Evolutionary conservation across 1,140 invertebrate species (phyloP), one percentile per base, ranked within the genome.

Genomic region (Planococcus citri): DNA sequence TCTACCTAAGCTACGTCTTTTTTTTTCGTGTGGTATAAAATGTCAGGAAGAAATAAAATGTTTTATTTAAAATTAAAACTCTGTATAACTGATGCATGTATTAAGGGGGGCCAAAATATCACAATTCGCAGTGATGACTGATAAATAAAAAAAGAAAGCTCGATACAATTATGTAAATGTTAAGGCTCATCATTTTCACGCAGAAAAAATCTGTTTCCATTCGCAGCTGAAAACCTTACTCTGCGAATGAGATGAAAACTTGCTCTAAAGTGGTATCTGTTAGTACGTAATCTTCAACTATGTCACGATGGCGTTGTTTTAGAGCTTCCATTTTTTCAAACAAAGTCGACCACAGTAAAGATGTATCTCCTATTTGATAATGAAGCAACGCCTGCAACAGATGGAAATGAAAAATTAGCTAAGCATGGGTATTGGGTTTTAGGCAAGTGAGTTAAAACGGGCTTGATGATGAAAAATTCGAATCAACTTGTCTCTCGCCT

Each of bases 181-280:
- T 37, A 14, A n/a, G n/a, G n/a, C n/a, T n/a, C n/a, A n/a, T n/a
- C n/a, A 37, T 37, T 37, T 70, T 25, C 14, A 14, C n/a, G n/a
- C n/a, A n/a, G n/a, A n/a, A n/a, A n/a, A 25, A 29, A 68, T 68
- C 6, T 2, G 29, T 33, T 29, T 68, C 8, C 10, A 33, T 27
- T 33, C 27, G 25, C 6, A 67, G 14, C 25, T n/a, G n/a, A n/a
- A n/a, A n/a, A n/a, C 14, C 70, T 20, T 61, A 57, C 37, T 64
- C 70, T 72, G 78, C 79, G 74, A 80, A 79, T 17, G 76, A 75
- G 3, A 80, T 69, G 27, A 80, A 80, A 20, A 86, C 83, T 78
- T 86, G 83, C 73, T 87, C 86, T 25, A 87, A 76, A 14, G 84
- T 85, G 8, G 85, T 86, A 74, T 87, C 84, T 70, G 81, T 82